Conservation (phyloP, 2,888 invertebrate genomes). For the Melipona bicolor region DNA sequence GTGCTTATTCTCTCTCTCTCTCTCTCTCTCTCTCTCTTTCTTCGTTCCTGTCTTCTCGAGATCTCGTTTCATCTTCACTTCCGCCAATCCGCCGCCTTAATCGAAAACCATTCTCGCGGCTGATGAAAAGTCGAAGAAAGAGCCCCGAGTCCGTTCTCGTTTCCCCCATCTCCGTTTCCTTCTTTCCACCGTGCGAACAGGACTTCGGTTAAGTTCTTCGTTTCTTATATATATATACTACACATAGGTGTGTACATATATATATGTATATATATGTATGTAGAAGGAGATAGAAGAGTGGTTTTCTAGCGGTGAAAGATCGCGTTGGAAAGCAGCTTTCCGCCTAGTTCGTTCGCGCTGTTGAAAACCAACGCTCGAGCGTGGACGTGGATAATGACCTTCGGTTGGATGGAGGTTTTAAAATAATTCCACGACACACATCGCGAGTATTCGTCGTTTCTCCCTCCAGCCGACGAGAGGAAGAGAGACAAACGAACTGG, state of each 20-base stretch:
- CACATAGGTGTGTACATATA: no score
- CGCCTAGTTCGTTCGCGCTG: conserved; percentile 21
- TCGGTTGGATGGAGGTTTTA: not conserved
- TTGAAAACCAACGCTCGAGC: conserved; percentile 16
- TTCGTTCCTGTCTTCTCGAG: conserved; percentile 62
- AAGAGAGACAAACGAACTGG: not conserved
- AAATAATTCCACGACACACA: not conserved
- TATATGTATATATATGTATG: not conserved
- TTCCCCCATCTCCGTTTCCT: conserved; percentile 23
- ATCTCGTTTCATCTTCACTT: conserved; percentile 64
- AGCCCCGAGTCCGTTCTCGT: conserved; percentile 52
- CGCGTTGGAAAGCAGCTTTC: conserved; percentile 36
- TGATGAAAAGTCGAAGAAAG: conserved; percentile 75
- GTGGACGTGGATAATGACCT: conserved; percentile 16
- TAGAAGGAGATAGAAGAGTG: not conserved
- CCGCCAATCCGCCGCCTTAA: conserved; percentile 71
- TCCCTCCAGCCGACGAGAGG: not conserved
- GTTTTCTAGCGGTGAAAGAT: conserved; percentile 16
- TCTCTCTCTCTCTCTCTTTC: conserved; percentile 12
- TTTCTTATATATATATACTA: conserved; percentile 38
- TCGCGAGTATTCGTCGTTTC: not conserved
- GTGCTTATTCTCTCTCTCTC: conserved; percentile 48
- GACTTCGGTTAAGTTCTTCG: conserved; percentile 50
- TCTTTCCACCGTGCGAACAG: conserved; percentile 10
- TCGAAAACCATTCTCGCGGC: conserved; percentile 76